phyloP scores from a whole-genome alignment of 1,140 invertebrate species.

The Aphelenchoides besseyi region DNA sequence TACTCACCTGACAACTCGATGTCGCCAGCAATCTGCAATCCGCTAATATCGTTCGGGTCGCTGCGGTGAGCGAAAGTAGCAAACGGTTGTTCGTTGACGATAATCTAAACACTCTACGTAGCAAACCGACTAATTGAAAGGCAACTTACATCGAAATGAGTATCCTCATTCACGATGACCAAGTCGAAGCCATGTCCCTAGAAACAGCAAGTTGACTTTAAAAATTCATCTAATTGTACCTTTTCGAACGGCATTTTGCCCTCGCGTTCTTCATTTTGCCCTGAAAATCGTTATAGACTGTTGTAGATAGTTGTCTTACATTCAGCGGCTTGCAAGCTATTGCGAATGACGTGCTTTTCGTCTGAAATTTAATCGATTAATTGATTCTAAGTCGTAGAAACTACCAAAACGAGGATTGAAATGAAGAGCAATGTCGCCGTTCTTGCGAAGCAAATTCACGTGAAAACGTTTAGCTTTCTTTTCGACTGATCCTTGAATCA shows the following conservation, averaged over 20 bases:
- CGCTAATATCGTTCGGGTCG: slow-evolving; percentile 58
- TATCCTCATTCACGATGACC: slow-evolving; percentile 57
- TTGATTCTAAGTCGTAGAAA: too few relatives aligned
- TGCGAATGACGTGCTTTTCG: slow-evolving; percentile 57
- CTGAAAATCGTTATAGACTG: slow-evolving; percentile 46
- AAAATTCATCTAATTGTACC: slow-evolving; percentile 32
- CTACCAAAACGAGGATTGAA: slow-evolving; percentile 62
- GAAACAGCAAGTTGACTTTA: slow-evolving; percentile 30
- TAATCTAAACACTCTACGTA: slow-evolving; percentile 46
- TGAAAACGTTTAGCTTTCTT: slow-evolving; percentile 61
- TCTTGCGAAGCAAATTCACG: slow-evolving; percentile 58
- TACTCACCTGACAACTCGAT: slow-evolving; percentile 56
- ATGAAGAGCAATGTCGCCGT: slow-evolving; percentile 61
- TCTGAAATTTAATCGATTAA: too few relatives aligned
- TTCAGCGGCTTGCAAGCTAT: slow-evolving; percentile 47
- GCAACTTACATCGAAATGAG: slow-evolving; percentile 58
- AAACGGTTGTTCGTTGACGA: slow-evolving; percentile 59
- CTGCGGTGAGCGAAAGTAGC: slow-evolving; percentile 56
- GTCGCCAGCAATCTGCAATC: slow-evolving; percentile 60
- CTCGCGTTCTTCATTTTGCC: slow-evolving; percentile 61
- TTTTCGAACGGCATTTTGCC: slow-evolving; percentile 55
- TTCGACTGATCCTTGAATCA: slow-evolving; percentile 53
- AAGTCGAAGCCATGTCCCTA: slow-evolving; percentile 61
- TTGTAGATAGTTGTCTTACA: too few relatives aligned
- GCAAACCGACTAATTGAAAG: background rate